Conservation (phyloP, 2,888 invertebrate genomes). For the Drosophila engyochracea region DNA sequence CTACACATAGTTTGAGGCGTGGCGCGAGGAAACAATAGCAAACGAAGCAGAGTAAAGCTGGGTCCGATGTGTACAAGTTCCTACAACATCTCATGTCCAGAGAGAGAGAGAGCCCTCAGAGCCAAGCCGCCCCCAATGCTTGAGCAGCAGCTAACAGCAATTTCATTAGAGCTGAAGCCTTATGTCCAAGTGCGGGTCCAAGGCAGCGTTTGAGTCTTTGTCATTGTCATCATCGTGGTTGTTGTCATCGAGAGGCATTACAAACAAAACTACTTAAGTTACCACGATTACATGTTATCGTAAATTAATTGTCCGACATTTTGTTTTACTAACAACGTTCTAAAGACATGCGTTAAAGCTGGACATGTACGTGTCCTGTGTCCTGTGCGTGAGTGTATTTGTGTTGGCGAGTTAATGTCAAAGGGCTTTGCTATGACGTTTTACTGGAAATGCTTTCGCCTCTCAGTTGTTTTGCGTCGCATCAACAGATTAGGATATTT, state of each 20-base stretch:
- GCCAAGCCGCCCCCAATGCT: conserved; percentile 19
- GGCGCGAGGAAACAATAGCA: conserved; percentile 34
- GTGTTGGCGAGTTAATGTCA: conserved; percentile 14
- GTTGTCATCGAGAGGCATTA: conserved; percentile 70
- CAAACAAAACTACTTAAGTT: conserved; percentile 80
- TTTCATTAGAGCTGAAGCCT: conserved; percentile 68
- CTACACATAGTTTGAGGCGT: conserved; percentile 38
- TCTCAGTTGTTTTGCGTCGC: background rate
- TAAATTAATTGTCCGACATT: conserved; percentile 79
- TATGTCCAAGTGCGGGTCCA: conserved; percentile 35
- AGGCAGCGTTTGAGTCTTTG: conserved; percentile 5
- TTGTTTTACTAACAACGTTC: conserved; percentile 72
- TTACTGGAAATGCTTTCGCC: conserved; percentile 6
- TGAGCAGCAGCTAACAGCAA: conserved; percentile 58
- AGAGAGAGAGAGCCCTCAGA: conserved; percentile 8
- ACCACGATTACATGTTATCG: conserved; percentile 81
- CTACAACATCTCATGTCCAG: conserved; percentile 5
- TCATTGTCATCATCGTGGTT: conserved; percentile 29
- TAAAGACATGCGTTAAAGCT: conserved; percentile 63
- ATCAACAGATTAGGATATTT: conserved; percentile 1
- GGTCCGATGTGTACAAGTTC: conserved; percentile 20
- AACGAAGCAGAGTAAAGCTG: conserved; percentile 25
- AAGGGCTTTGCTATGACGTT: conserved; percentile 14
- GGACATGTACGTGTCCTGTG: conserved; percentile 4
- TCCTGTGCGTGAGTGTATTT: conserved; percentile 10